A percentile compares a stretch with the other conserved stretches of the same genome.
Evolutionary conservation across 1,140 invertebrate species (phyloP).

Genomic region (Cyphomyrmex costatus): DNA sequence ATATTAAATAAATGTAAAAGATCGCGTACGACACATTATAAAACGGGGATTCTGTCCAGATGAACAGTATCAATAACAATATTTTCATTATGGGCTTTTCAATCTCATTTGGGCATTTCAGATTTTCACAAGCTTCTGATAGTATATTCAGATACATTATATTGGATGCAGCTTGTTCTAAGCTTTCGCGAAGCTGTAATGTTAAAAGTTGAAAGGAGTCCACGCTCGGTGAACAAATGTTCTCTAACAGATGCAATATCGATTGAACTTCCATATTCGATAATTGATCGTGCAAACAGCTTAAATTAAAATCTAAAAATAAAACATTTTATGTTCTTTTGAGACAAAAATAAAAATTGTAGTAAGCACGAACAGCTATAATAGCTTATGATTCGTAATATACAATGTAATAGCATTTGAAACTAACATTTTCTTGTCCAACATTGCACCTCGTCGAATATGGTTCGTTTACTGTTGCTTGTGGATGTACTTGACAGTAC

Average conservation of each 20-base stretch:
- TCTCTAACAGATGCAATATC: slow-evolving; percentile 91
- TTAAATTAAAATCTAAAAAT: slow-evolving; percentile 92
- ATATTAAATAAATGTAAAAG: background rate
- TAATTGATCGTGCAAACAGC: slow-evolving; percentile 92
- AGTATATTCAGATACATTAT: slow-evolving; percentile 93
- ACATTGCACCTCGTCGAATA: slow-evolving; percentile 93
- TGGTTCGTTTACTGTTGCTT: slow-evolving; percentile 88
- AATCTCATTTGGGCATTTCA: slow-evolving; percentile 88
- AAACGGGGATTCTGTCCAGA: slow-evolving; percentile 93
- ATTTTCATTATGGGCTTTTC: slow-evolving; percentile 90
- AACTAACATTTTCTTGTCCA: slow-evolving; percentile 88
- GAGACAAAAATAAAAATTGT: background rate
- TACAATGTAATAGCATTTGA: slow-evolving; percentile 28
- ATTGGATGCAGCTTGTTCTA: slow-evolving; percentile 92
- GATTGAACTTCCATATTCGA: slow-evolving; percentile 90
- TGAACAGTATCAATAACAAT: slow-evolving; percentile 92
- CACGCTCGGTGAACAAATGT: slow-evolving; percentile 92
- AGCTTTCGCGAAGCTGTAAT: slow-evolving; percentile 87
- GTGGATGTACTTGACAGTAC: slow-evolving; percentile 88
- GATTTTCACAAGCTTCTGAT: slow-evolving; percentile 89
- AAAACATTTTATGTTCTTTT: slow-evolving; percentile 12
- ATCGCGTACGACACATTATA: slow-evolving; percentile 88
- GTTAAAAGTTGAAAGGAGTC: slow-evolving; percentile 90
- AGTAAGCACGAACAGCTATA: background rate
- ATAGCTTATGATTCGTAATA: background rate